Conservation (phyloP, 2,113 vertebrate genomes). For the Cyanoramphus novaezelandiae region DNA sequence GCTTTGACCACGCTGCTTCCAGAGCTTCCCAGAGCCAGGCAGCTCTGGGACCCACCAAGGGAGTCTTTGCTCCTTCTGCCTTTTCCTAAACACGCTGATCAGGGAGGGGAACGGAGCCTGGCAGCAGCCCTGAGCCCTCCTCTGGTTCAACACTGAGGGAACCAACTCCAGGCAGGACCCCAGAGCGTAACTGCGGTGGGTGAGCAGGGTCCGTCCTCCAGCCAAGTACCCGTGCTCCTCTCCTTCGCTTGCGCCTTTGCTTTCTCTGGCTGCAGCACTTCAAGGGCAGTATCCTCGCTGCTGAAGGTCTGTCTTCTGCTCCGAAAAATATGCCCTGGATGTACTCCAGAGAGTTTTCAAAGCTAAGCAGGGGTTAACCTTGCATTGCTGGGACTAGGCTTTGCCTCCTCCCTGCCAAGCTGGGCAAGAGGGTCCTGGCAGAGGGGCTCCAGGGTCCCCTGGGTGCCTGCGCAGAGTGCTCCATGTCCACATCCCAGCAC, state of each 20-base stretch:
- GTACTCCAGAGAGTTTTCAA: not conserved
- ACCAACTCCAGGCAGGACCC: not conserved
- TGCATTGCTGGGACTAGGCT: not conserved
- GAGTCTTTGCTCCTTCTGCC: not conserved
- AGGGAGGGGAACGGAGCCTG: fast-evolving
- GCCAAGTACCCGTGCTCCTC: not conserved
- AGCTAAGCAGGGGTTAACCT: not conserved
- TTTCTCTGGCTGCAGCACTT: not conserved
- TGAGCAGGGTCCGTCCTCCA: not conserved
- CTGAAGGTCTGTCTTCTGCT: not conserved
- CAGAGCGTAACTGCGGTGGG: fast-evolving
- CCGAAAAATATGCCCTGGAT: not conserved
- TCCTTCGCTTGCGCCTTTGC: not conserved
- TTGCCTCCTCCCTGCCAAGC: not conserved
- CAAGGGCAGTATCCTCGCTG: not conserved
- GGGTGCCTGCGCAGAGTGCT: not conserved
- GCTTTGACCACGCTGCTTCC: not conserved
- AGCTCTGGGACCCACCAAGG: fast-evolving
- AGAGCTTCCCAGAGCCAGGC: not conserved
- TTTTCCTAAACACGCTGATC: fast-evolving
- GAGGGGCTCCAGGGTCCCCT: not conserved
- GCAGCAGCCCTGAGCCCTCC: not conserved
- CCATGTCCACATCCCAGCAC: not conserved
- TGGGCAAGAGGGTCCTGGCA: not conserved
- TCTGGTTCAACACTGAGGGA: not conserved